Conservation (phyloP, 2,888 invertebrate species). For the Neoscelio sp. region DNA sequence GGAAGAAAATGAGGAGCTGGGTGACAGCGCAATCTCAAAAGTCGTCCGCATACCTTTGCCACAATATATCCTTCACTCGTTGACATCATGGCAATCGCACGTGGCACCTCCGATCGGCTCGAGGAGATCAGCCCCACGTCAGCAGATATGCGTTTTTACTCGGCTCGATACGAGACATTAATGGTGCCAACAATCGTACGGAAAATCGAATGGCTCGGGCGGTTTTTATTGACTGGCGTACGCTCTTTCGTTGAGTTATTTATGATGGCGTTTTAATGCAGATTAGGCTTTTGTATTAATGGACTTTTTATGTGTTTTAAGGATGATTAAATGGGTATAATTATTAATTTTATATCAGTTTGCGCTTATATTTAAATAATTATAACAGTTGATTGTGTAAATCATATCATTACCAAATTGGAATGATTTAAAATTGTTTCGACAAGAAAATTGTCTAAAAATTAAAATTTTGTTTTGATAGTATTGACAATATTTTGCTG, state of each 20-base stretch:
- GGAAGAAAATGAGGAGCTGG: too few species aligned
- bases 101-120: slow-evolving; percentile 67
- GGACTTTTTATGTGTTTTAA: too few species aligned
- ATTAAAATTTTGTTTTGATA: too few species aligned
- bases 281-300: slow-evolving; percentile 51
- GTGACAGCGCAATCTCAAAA: too few species aligned
- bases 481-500: too few species aligned
- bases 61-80: slow-evolving; percentile 70
- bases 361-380: too few species aligned
- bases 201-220: slow-evolving; percentile 64
- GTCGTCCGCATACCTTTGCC: slow-evolving; percentile 62
- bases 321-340: too few species aligned
- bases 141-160: slow-evolving; percentile 66
- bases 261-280: slow-evolving; percentile 59
- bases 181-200: slow-evolving; percentile 68
- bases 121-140: slow-evolving; percentile 65
- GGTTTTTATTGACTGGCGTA: slow-evolving; percentile 52
- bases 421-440: too few species aligned
- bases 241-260: slow-evolving; percentile 59
- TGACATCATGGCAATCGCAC: slow-evolving; percentile 68
- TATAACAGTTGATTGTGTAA: too few species aligned
- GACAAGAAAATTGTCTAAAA: too few species aligned
- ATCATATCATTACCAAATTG: too few species aligned
- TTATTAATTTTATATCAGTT: too few species aligned
- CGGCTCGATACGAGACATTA: slow-evolving; percentile 63